Conservation (phyloP, 2,797 vertebrate genomes). For the Gadopsis marmoratus region DNA sequence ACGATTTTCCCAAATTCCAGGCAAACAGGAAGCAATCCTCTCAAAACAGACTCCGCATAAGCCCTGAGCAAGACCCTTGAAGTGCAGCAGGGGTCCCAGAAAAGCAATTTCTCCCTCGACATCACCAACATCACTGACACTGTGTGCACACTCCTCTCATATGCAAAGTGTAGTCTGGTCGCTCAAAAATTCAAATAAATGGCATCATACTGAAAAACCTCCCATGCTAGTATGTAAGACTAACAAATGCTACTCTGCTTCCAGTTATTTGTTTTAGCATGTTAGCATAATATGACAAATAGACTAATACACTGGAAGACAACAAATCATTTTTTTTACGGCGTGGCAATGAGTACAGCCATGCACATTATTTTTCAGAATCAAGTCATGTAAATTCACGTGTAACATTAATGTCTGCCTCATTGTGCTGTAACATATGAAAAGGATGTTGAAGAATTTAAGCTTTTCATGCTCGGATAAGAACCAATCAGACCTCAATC, state of each 20-base stretch:
- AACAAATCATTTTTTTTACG: background rate
- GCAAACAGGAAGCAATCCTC: conserved; percentile 36
- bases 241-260: background rate
- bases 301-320: background rate
- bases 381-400: background rate
- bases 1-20: background rate
- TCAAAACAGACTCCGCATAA: conserved; percentile 57
- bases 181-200: conserved; percentile 21
- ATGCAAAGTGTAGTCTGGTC: conserved; percentile 16
- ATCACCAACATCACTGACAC: conserved; percentile 50
- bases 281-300: background rate
- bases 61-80: conserved; percentile 51
- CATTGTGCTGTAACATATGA: background rate
- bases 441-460: background rate
- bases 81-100: conserved; percentile 56
- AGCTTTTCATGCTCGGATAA: conserved; percentile 24
- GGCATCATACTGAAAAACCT: conserved; percentile 6
- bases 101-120: conserved; percentile 64
- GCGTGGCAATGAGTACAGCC: background rate
- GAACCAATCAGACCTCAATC: conserved; percentile 30
- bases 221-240: background rate
- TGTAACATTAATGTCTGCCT: background rate
- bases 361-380: background rate
- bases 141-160: conserved; percentile 27
- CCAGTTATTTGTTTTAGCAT: background rate